Base-by-base conservation (phyloP, 2,797 vertebrate genomes). In the Helicolenus hilgendorfi region DNA sequence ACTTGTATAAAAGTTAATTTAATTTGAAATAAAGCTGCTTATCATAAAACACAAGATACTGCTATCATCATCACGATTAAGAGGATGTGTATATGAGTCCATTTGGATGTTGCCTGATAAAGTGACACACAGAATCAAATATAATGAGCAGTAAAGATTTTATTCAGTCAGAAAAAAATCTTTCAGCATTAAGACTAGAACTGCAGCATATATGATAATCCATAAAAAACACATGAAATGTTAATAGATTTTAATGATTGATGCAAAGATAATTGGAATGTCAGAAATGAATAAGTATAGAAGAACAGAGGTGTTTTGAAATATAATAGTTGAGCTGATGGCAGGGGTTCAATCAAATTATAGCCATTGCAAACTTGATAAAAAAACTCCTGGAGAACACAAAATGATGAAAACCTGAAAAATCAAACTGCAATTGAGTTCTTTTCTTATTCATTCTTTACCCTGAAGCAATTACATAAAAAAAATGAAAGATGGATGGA, bases 201-300 rank as follows among this genome's bases (percentile, higher is more conserved):
- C 15, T 79, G 82, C 72, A 87, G 87, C 76, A 85, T 85, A 76
- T 85, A 49, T 49, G 83, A 92, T 91, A 86, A 92, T 94, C 92
- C 83, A 94, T 95, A 92, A 94, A 93, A 94, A 49, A 89, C 83
- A 92, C 87, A 94, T 92, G 80, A 90, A 95, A 92, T 91, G 85
- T 95, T 95, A 93, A 96, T 94, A 91, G 87, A 93, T 94, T 95
- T 95, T 87, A 94, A 95, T 94, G 95, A 95, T 96, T 96, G 93
- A 96, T 96, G 88, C 89, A 81, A 85, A 93, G 87, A 96, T 96
- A 97, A 96, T 96, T 96, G 86, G 92, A 94, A 83, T 93, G 94
- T 96, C 94, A 92, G 81, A 92, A 95, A 95, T 93, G 93, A 95
- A 84, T 60, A 91, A 95, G 83, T 95, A 89, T 81, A 77, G 67